Conservation (phyloP, 2,113 vertebrate genomes). For the Oncorhynchus nerka region DNA sequence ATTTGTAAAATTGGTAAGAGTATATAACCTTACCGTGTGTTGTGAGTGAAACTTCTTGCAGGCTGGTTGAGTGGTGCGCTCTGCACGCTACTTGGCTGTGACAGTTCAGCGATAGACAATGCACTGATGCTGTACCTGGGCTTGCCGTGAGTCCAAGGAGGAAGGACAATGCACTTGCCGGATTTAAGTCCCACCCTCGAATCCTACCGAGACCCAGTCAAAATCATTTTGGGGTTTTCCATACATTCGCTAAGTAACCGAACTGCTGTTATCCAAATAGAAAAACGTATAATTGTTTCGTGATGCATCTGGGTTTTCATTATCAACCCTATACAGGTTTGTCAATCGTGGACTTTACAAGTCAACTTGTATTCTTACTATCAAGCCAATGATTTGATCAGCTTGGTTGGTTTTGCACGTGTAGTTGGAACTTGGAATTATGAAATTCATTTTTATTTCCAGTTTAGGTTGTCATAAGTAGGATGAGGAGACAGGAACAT, state of each 20-base stretch:
- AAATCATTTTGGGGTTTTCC: slow-evolving; percentile 40
- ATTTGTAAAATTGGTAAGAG: not conserved
- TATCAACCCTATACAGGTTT: too few species aligned
- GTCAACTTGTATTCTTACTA: too few species aligned
- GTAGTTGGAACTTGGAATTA: not conserved
- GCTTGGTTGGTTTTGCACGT: too few species aligned
- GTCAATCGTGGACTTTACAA: too few species aligned
- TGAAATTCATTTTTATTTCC: not conserved
- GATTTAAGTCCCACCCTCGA: slow-evolving; percentile 81
- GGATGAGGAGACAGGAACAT: slow-evolving; percentile 4
- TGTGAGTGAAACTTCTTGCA: slow-evolving; percentile 57
- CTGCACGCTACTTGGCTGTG: slow-evolving; percentile 33
- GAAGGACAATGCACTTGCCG: slow-evolving; percentile 80
- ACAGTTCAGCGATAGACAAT: slow-evolving; percentile 57
- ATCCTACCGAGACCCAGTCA: slow-evolving; percentile 66
- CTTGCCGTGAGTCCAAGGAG: slow-evolving; percentile 70
- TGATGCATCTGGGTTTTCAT: too few species aligned
- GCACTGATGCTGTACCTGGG: slow-evolving; percentile 72
- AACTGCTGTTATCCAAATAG: too few species aligned
- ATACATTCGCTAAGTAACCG: not conserved
- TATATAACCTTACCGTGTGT: slow-evolving; percentile 60
- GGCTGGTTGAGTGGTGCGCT: slow-evolving; percentile 31
- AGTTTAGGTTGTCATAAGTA: slow-evolving; percentile 55
- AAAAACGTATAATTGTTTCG: not conserved
- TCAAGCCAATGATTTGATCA: too few species aligned